Conservation (phyloP, 1,140 invertebrate species). For the Drosophila biarmipes region DNA sequence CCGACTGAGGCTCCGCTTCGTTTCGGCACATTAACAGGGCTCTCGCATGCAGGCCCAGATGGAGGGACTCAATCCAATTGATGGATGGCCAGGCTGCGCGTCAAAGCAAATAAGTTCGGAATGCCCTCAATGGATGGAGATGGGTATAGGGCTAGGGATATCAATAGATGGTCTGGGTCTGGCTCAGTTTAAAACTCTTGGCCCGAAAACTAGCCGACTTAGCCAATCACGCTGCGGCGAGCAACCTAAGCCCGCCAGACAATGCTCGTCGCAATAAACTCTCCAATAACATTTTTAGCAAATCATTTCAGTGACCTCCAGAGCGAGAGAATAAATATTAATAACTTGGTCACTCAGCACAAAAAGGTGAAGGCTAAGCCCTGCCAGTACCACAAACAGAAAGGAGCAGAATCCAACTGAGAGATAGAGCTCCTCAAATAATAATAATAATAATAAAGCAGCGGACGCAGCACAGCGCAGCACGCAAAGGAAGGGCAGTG, state of each 20-base stretch:
- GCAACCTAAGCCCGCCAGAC: slow-evolving; percentile 28
- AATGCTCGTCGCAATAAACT: slow-evolving; percentile 62
- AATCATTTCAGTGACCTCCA: slow-evolving; percentile 72
- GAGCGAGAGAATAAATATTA: slow-evolving; percentile 76
- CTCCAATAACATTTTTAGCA: slow-evolving; percentile 76
- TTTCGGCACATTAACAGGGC: slow-evolving; percentile 43
- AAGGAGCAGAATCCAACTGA: slow-evolving; percentile 22
- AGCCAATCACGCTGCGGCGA: slow-evolving; percentile 23
- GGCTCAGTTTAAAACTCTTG: slow-evolving; percentile 32
- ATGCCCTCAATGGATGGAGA: too few species aligned
- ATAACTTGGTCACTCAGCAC: slow-evolving; percentile 63
- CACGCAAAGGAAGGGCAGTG: slow-evolving; percentile 59
- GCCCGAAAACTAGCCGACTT: slow-evolving; percentile 15
- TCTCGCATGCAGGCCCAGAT: slow-evolving; percentile 31
- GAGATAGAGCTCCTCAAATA: slow-evolving; percentile 63
- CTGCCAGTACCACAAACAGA: slow-evolving; percentile 20
- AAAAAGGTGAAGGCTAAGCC: slow-evolving; percentile 75
- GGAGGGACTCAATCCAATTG: slow-evolving; percentile 46
- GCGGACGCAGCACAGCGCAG: slow-evolving; percentile 28
- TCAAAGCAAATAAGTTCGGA: slow-evolving; percentile 41
- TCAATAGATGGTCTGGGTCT: neutral
- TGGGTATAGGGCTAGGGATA: neutral
- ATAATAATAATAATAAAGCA: slow-evolving; percentile 61
- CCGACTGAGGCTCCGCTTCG: slow-evolving; percentile 3
- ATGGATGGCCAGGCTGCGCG: slow-evolving; percentile 53